Conservation (phyloP, 2,888 invertebrate genomes). For the Drosophila trichaetosa region DNA sequence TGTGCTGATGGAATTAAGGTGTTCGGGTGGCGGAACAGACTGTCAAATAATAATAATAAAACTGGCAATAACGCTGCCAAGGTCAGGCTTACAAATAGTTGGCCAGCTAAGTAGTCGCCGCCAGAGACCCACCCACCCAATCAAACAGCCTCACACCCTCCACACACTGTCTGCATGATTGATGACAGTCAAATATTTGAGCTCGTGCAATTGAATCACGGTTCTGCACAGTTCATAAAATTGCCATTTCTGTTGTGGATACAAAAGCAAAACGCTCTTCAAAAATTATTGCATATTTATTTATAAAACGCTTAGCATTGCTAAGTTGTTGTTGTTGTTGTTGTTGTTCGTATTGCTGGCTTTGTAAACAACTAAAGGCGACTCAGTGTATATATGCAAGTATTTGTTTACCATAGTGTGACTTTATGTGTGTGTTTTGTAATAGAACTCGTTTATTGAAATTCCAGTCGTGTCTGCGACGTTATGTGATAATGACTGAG, state of each 20-base stretch:
- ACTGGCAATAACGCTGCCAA: slow-evolving; percentile 11
- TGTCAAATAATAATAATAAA: slow-evolving; percentile 31
- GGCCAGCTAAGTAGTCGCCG: slow-evolving; percentile 6
- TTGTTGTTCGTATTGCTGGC: slow-evolving; percentile 16
- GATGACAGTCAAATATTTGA: slow-evolving; percentile 58
- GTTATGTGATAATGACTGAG: slow-evolving; percentile 57
- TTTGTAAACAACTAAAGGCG: slow-evolving; percentile 38
- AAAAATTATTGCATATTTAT: slow-evolving; percentile 59
- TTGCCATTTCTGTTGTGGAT: slow-evolving; percentile 19
- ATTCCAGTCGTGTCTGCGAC: slow-evolving; percentile 54
- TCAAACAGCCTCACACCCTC: not conserved
- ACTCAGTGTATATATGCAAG: slow-evolving; percentile 4
- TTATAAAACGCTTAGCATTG: slow-evolving; percentile 50
- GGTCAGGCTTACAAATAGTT: slow-evolving; percentile 27
- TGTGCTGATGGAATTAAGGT: slow-evolving; percentile 40
- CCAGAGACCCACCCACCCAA: not conserved
- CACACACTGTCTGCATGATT: slow-evolving; percentile 42
- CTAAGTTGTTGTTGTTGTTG: slow-evolving; percentile 15
- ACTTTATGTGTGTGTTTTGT: slow-evolving; percentile 38
- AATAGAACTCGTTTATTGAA: slow-evolving; percentile 66
- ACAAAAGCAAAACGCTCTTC: slow-evolving; percentile 24
- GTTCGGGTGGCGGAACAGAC: slow-evolving; percentile 38
- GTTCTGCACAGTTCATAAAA: slow-evolving; percentile 16
- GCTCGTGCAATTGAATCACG: slow-evolving; percentile 42
- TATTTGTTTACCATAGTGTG: slow-evolving; percentile 13